Percentiles rank a stretch among this genome's conserved stretches.
phyloP scores from a whole-genome alignment of 2,797 vertebrate genomes.

The Tragopan temminckii region DNA sequence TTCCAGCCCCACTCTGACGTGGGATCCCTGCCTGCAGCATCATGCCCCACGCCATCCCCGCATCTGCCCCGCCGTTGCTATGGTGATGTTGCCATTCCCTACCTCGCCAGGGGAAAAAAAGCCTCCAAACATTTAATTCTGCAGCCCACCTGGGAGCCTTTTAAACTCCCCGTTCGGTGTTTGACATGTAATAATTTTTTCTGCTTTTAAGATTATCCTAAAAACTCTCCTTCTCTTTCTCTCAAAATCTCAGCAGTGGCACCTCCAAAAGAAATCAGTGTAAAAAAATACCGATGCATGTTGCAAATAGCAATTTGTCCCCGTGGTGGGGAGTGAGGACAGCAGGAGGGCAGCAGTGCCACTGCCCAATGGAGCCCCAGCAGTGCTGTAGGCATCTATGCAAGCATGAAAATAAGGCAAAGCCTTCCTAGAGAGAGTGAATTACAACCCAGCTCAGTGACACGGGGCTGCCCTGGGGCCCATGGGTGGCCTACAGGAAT shows the following conservation, averaged over 20 bases:
- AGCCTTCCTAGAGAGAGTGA: background rate
- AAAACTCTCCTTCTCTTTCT: conserved; percentile 69
- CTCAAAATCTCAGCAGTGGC: conserved; percentile 52
- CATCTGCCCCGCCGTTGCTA: conserved; percentile 76
- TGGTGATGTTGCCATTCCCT: conserved; percentile 71
- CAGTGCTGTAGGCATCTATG: background rate
- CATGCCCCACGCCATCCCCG: background rate
- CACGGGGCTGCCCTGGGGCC: background rate
- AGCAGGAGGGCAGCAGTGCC: background rate
- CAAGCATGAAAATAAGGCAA: background rate
- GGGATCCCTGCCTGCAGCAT: too few relatives aligned
- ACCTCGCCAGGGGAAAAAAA: conserved; percentile 55
- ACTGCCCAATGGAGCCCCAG: background rate
- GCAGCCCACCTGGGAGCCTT: conserved; percentile 81
- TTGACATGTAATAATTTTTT: conserved; percentile 80
- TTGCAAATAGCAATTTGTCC: conserved; percentile 59
- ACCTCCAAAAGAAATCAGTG: conserved; percentile 50
- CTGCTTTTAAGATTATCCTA: conserved; percentile 79
- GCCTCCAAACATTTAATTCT: conserved; percentile 79
- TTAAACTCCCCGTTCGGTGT: conserved; percentile 77
- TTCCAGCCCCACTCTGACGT: too few relatives aligned
- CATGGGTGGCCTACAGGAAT: background rate
- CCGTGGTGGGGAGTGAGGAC: background rate
- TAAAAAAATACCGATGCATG: conserved; percentile 42
- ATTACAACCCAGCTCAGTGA: background rate